Evolutionary conservation across 2,888 invertebrate genomes (phyloP).

Genomic region (Tipula helvola): DNA sequence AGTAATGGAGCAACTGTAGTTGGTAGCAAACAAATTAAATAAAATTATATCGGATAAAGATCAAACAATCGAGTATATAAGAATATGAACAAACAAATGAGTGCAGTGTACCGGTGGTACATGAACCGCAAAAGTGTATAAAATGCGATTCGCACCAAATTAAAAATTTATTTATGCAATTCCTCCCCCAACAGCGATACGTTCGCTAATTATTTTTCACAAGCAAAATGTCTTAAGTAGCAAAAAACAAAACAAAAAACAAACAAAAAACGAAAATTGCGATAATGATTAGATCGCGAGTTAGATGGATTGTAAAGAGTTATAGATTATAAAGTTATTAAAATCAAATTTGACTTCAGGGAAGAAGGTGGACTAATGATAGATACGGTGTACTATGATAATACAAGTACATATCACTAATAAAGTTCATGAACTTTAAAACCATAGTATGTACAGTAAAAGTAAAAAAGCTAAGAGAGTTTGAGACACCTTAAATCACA

Average conservation of each 20-base stretch:
- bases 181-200: not conserved
- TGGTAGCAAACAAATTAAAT: not conserved
- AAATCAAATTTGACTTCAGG: not conserved
- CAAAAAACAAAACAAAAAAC: not conserved
- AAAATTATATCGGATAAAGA: not conserved
- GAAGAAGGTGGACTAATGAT: not conserved
- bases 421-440: not conserved
- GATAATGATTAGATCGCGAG: not conserved
- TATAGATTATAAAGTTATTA: not conserved
- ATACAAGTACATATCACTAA: not conserved
- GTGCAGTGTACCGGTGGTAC: not conserved
- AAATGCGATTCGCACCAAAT: not conserved
- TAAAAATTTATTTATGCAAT: not conserved
- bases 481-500: not conserved
- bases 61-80: not conserved
- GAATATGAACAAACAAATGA: not conserved
- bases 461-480: too few species aligned
- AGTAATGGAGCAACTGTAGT: not conserved
- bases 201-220: not conserved
- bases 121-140: not conserved
- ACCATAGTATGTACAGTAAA: not conserved
- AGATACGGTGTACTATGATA: not conserved
- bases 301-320: not conserved
- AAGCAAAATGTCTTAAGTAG: not conserved
- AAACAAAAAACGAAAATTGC: not conserved